Conservation (phyloP, 2,797 vertebrate species). For the Crocidura indochinensis region DNA sequence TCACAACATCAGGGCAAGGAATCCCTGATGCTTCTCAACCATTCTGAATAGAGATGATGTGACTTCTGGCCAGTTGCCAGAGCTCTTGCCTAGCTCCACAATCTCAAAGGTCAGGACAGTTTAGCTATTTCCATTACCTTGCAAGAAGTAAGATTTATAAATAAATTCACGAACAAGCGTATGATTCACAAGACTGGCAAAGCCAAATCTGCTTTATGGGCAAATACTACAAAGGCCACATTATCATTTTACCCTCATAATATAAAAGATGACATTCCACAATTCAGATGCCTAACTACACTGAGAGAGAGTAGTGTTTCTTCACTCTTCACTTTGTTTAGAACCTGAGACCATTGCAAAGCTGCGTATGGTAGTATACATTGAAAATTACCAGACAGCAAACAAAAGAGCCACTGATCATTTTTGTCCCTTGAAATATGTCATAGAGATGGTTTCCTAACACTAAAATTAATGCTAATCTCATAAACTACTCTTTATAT, state of each 20-base stretch:
- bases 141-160: conserved; percentile 63
- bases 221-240: conserved; percentile 25
- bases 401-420: conserved; percentile 54
- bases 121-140: conserved; percentile 43
- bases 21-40: conserved; percentile 50
- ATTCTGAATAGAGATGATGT: conserved; percentile 45
- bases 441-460: conserved; percentile 32
- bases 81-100: conserved; percentile 44
- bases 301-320: not conserved
- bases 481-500: not conserved
- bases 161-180: conserved; percentile 26
- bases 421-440: not conserved
- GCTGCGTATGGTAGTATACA: not conserved
- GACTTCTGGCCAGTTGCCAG: conserved; percentile 71
- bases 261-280: not conserved
- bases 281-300: not conserved
- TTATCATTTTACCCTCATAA: conserved; percentile 8
- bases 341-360: conserved; percentile 28
- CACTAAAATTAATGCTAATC: not conserved
- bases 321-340: conserved; percentile 39
- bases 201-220: conserved; percentile 2
- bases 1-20: conserved; percentile 7
- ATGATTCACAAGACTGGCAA: not conserved
- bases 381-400: conserved; percentile 52
- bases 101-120: conserved; percentile 71